Conservation (phyloP, 1,140 invertebrate genomes). For the Dryas iulia region DNA sequence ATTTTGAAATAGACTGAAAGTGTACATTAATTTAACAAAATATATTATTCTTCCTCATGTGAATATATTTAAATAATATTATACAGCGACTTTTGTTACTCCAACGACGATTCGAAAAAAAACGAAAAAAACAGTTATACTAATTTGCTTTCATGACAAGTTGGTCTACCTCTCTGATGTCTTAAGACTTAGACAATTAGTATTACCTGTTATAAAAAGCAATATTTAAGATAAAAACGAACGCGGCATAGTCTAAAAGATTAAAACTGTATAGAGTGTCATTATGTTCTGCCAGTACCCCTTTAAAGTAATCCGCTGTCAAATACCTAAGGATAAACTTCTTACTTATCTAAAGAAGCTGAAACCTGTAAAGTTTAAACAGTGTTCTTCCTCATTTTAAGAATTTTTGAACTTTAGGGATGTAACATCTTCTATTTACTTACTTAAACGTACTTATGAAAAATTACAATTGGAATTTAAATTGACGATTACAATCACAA, state of each 20-base stretch:
- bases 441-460: not conserved
- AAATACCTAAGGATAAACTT: not conserved
- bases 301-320: not conserved
- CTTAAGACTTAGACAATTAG: no score
- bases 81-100: no score
- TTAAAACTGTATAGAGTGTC: not conserved
- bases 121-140: not conserved
- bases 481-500: no score
- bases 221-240: no score
- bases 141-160: no score
- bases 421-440: not conserved
- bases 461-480: no score
- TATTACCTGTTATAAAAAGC: no score
- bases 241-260: no score
- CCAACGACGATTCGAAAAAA: not conserved
- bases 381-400: not conserved
- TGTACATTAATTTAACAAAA: not conserved
- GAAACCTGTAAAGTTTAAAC: not conserved
- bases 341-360: not conserved
- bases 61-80: not conserved
- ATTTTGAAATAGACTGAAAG: conserved; percentile 35
- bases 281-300: not conserved
- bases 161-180: no score
- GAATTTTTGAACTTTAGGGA: not conserved
- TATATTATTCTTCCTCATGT: not conserved